These are phyloP conservation scores for Bacillus rossius DNA, from an alignment of 1,140 invertebrate species.

Conservation along the genomic window DNA sequence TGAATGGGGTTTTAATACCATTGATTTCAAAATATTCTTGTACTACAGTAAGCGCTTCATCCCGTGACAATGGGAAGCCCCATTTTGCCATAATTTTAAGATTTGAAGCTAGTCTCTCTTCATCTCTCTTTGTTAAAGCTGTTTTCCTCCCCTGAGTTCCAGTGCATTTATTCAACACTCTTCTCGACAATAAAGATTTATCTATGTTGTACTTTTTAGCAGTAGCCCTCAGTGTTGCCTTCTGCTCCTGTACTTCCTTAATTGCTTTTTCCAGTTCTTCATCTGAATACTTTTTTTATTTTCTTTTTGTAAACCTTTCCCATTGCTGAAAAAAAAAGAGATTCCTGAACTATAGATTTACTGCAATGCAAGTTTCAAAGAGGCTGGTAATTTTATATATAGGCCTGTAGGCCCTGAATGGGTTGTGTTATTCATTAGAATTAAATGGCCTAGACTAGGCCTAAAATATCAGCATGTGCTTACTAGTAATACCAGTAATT, in stretches of 20 bases:
- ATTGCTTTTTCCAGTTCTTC: neutral
- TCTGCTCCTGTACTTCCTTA: neutral
- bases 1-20: slow-evolving; percentile 3
- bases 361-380: too few species aligned
- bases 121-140: slow-evolving; percentile 5
- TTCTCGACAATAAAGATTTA: neutral
- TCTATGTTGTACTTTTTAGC: slow-evolving; percentile 1
- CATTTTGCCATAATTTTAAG: slow-evolving; percentile 3
- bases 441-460: too few species aligned
- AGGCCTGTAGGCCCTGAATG: too few species aligned
- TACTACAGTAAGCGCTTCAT: neutral
- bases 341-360: too few species aligned
- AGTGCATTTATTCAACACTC: neutral
- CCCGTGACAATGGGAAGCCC: slow-evolving; percentile 3
- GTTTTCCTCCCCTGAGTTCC: slow-evolving; percentile 1
- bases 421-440: too few species aligned
- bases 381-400: too few species aligned
- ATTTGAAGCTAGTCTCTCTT: neutral
- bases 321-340: too few species aligned
- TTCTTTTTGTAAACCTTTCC: too few species aligned
- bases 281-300: neutral
- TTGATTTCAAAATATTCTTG: slow-evolving; percentile 7
- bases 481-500: too few species aligned
- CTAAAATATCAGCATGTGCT: too few species aligned
- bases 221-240: neutral